Evolutionary conservation across 2,888 invertebrate genomes (phyloP), one percentile per base, ranked within the genome.

Genomic region (Microplitis deprimator): DNA sequence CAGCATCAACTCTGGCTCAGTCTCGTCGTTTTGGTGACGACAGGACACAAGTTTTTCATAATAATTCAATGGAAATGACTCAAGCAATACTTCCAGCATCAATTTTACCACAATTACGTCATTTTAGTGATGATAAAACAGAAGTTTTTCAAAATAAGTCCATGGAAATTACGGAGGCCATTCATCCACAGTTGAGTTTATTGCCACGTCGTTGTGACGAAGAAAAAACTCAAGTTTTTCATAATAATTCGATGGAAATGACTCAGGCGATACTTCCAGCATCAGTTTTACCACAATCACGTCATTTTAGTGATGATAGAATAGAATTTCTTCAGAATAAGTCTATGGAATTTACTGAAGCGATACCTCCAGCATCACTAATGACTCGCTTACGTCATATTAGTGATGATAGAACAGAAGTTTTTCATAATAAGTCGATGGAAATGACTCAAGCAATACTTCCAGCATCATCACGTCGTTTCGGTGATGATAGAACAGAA

Each of bases 61-160:
- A 80, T 64, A 75, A 70, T 40, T 80, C 81, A 0, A 82, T 81
- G 79, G 80, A 82, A 62, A 73, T 78, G 0, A 83, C 82, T 70
- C 17, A 70, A 20, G 50, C 13, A 59, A 17, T 29, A 29, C 29
- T 70, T 17, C 20, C 59, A 1, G 6, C 8, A 16, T 8, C 50
- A 17, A 50, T 6, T 17, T 68, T 40, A 7, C 16, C 39, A 20
- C 29, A 29, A 29, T 4, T 3, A 29, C 29, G 29, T 29, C 20
- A 20, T 62, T 62, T 62, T 62, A 62, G 17, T 62, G 3, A 17
- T 8, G 62, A 20, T 8, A 62, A 0, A 7, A 62, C 16, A n/a
- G 6, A 62, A 17, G 62, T 62, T 62, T 17, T 62, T 17, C n/a
- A 68, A 17, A 70, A 82, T 17, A 72, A 76, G 10, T 77, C 78